Conservation (phyloP, 2,888 invertebrate species). For the Ecliptopera silaceata region DNA sequence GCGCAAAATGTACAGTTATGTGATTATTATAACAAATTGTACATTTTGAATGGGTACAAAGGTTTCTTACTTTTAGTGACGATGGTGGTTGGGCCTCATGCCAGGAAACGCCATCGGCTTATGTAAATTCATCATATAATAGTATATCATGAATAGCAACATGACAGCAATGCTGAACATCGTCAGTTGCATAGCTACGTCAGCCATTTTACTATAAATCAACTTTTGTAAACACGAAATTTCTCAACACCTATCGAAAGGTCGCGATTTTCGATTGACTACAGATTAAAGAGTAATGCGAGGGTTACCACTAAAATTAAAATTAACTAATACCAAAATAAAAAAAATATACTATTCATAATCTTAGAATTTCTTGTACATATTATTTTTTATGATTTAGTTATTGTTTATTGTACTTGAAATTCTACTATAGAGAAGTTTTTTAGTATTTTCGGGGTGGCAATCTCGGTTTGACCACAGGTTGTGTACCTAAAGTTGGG, state of each 20-base stretch:
- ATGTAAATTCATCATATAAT: not conserved
- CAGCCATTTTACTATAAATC: not conserved
- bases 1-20: not conserved
- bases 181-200: not conserved
- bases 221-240: not conserved
- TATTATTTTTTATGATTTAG: not conserved
- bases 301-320: not conserved
- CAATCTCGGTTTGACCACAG: not conserved
- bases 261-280: not conserved
- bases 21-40: not conserved
- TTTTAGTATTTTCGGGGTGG: not conserved
- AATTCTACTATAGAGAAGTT: not conserved
- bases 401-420: not conserved
- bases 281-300: not conserved
- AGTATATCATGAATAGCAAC: not conserved
- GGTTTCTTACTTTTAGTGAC: not conserved
- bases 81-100: not conserved
- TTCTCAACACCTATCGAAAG: not conserved
- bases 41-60: not conserved
- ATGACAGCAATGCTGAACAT: not conserved
- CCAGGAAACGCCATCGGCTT: too few relatives aligned
- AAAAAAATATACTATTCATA: too few relatives aligned
- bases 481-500: not conserved
- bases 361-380: too few relatives aligned
- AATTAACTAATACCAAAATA: not conserved